These are phyloP conservation scores for Nemapogon koenigi DNA, from an alignment of 2,888 invertebrate species.

Conservation along the genomic window DNA sequence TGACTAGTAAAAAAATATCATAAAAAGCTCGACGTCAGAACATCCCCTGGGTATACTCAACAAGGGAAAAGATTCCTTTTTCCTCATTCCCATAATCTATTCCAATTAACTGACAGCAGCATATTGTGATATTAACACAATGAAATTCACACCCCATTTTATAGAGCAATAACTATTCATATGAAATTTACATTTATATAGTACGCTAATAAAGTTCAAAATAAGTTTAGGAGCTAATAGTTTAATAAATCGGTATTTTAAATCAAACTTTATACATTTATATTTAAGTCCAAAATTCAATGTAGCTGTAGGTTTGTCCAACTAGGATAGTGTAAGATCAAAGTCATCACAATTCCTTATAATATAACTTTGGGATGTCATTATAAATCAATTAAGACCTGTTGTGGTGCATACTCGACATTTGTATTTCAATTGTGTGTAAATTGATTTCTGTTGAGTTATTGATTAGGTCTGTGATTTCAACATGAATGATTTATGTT, in stretches of 20 bases:
- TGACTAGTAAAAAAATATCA: constrained; percentile 59
- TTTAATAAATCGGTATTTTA: too few species aligned
- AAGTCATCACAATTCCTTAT: constrained; percentile 3
- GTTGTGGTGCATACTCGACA: neutral
- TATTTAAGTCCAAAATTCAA: neutral
- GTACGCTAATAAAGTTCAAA: too few species aligned
- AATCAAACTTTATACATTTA: too few species aligned
- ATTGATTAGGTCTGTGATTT: too few species aligned
- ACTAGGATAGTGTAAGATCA: constrained; percentile 1
- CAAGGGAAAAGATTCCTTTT: constrained; percentile 34
- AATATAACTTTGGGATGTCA: constrained; percentile 1
- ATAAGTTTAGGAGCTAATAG: too few species aligned
- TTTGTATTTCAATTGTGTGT: neutral
- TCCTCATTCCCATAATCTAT: constrained; percentile 65
- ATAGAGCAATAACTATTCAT: neutral
- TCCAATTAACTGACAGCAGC: constrained; percentile 65
- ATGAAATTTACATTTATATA: too few species aligned
- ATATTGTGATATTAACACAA: constrained; percentile 64
- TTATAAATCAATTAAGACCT: constrained; percentile 7
- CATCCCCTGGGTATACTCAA: constrained; percentile 47
- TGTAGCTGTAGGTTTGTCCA: neutral
- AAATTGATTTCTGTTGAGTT: too few species aligned
- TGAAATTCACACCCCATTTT: constrained; percentile 32
- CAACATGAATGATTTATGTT: too few species aligned
- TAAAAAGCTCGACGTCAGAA: constrained; percentile 15